A percentile compares a stretch with the other conserved stretches of the same genome.
These are phyloP conservation scores for Notodromas monacha DNA, from an alignment of 2,888 invertebrate genomes.

Conservation along the genomic window DNA sequence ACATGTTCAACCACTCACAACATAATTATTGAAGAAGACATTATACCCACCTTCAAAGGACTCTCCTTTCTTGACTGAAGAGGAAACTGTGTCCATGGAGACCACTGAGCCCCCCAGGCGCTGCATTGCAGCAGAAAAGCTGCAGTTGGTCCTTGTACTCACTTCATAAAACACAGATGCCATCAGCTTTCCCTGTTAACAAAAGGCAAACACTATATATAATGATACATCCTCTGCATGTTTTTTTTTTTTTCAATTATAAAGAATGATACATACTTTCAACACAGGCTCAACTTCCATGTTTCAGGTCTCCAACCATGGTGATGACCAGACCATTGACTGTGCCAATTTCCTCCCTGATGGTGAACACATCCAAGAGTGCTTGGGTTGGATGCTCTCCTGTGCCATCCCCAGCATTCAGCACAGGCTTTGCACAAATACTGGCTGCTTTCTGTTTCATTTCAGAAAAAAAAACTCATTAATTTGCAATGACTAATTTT, in stretches of 20 bases:
- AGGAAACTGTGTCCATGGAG: slow-evolving; percentile 54
- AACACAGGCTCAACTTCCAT: slow-evolving; percentile 79
- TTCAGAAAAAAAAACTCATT: too few relatives aligned
- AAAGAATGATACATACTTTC: slow-evolving; percentile 19
- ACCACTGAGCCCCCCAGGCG: slow-evolving; percentile 73
- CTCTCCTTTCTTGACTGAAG: slow-evolving; percentile 89
- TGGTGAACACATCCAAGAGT: slow-evolving; percentile 80
- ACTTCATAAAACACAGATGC: slow-evolving; percentile 89
- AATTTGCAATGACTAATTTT: too few relatives aligned
- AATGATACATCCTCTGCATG: slow-evolving; percentile 5
- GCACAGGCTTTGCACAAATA: slow-evolving; percentile 53
- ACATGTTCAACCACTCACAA: too few relatives aligned
- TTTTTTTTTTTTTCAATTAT: neutral
- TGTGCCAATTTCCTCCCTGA: slow-evolving; percentile 91
- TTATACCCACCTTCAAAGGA: slow-evolving; percentile 30
- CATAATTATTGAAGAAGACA: too few relatives aligned
- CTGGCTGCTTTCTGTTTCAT: slow-evolving; percentile 52
- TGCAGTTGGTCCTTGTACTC: slow-evolving; percentile 78
- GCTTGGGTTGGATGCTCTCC: slow-evolving; percentile 97
- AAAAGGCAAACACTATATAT: slow-evolving; percentile 8
- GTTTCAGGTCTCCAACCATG: slow-evolving; percentile 87
- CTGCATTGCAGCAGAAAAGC: slow-evolving; percentile 87
- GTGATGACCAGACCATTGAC: slow-evolving; percentile 89
- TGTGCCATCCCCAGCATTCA: slow-evolving; percentile 90
- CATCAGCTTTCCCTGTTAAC: slow-evolving; percentile 50